These are phyloP conservation scores for Halcyon chelicuti DNA, from an alignment of 2,797 vertebrate species.

Conservation along the genomic window DNA sequence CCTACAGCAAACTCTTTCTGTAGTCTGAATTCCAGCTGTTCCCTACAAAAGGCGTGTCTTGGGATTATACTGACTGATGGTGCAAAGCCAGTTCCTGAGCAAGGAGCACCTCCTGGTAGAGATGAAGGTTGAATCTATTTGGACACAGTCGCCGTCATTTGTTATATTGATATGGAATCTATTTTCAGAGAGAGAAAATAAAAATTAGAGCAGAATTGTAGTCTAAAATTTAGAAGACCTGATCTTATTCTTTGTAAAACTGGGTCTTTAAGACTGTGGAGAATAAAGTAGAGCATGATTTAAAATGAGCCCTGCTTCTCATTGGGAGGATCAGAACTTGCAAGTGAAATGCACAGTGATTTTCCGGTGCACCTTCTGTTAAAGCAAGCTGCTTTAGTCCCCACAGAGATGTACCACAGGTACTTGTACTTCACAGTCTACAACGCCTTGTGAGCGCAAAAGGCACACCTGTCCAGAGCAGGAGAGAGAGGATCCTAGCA, in stretches of 20 bases:
- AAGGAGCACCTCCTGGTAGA: not conserved
- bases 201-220: not conserved
- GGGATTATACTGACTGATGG: not conserved
- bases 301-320: not conserved
- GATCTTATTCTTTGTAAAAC: not conserved
- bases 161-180: not conserved
- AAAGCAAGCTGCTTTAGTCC: not conserved
- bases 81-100: not conserved
- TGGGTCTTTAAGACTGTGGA: not conserved
- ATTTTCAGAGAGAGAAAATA: not conserved
- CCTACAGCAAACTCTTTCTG: not conserved
- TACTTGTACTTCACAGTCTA: too few species aligned
- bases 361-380: not conserved
- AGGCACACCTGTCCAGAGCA: too few species aligned
- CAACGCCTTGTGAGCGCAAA: too few species aligned
- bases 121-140: not conserved
- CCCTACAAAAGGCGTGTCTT: not conserved
- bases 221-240: not conserved
- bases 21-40: not conserved
- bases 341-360: not conserved
- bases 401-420: not conserved
- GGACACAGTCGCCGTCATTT: not conserved
- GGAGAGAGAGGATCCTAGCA: too few species aligned
- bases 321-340: not conserved
- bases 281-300: not conserved